Conservation (phyloP, 1,140 invertebrate species). For the Anoplolepis gracilipes region DNA sequence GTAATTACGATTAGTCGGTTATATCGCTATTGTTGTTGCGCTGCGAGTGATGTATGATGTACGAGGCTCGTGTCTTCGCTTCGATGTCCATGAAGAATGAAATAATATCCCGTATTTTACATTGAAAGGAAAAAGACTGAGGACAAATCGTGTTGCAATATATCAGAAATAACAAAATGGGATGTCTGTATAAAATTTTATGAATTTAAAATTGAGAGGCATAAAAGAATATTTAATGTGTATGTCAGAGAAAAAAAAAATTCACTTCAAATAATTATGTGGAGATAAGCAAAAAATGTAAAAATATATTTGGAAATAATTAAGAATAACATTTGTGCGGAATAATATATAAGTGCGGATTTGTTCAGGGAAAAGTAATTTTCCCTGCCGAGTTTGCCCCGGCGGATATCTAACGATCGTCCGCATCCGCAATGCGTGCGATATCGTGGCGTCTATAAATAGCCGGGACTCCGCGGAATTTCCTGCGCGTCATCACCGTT, state of each 20-base stretch:
- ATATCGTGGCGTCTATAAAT: constrained; percentile 72
- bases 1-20: constrained; percentile 70
- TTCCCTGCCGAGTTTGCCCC: background rate
- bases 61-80: background rate
- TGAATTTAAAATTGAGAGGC: constrained; percentile 10
- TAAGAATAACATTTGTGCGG: background rate
- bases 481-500: constrained; percentile 72
- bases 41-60: constrained; percentile 18
- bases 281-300: too few relatives aligned
- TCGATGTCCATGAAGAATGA: constrained; percentile 7
- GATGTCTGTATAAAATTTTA: background rate
- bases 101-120: constrained; percentile 1
- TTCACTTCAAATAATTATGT: background rate
- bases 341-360: too few relatives aligned
- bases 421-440: constrained; percentile 54
- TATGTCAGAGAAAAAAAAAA: too few relatives aligned
- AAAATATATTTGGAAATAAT: too few relatives aligned
- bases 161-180: background rate
- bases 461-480: constrained; percentile 67
- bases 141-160: background rate
- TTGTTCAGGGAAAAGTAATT: constrained; percentile 13
- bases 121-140: constrained; percentile 1
- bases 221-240: too few relatives aligned
- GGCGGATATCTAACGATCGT: constrained; percentile 53
- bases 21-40: constrained; percentile 60